A percentile compares a stretch with the other conserved stretches of the same genome.
Conservation (phyloP, 2,113 vertebrate genomes). For the Morphnarchus princeps region DNA sequence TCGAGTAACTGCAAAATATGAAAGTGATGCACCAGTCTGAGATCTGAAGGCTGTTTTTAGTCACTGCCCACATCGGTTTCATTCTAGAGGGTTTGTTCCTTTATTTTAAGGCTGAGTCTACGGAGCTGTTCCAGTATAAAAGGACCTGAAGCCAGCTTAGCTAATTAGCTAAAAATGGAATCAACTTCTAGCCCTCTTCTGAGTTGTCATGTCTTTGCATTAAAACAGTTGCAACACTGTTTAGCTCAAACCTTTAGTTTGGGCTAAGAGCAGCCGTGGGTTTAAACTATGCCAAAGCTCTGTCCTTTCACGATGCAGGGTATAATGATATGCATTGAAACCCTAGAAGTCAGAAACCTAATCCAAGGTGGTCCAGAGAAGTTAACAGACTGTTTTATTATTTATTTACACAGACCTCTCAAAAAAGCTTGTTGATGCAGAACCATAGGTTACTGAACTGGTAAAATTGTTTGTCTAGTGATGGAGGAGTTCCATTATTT, state of each 20-base stretch:
- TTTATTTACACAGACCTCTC: constrained; percentile 73
- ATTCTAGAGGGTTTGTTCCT: background rate
- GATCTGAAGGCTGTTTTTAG: background rate
- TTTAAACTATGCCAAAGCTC: background rate
- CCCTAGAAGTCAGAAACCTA: constrained; percentile 74
- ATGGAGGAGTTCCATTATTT: background rate
- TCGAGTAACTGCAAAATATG: background rate
- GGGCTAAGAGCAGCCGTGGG: background rate
- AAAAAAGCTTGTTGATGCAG: constrained; percentile 39
- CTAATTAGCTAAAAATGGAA: background rate
- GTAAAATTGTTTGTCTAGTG: background rate
- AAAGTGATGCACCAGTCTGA: background rate
- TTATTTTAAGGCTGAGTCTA: background rate
- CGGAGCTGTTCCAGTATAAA: background rate
- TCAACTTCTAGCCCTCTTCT: background rate
- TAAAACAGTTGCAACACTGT: background rate
- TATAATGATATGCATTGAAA: constrained; percentile 61
- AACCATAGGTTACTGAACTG: background rate
- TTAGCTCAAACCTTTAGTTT: background rate
- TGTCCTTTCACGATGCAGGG: background rate
- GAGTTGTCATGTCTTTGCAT: background rate
- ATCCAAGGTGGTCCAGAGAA: constrained; percentile 58
- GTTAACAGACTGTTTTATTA: constrained; percentile 70
- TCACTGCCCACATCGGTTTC: background rate
- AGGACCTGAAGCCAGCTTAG: background rate